These are phyloP conservation scores for Agapostemon virescens DNA, from an alignment of 2,888 invertebrate genomes.

Conservation along the genomic window DNA sequence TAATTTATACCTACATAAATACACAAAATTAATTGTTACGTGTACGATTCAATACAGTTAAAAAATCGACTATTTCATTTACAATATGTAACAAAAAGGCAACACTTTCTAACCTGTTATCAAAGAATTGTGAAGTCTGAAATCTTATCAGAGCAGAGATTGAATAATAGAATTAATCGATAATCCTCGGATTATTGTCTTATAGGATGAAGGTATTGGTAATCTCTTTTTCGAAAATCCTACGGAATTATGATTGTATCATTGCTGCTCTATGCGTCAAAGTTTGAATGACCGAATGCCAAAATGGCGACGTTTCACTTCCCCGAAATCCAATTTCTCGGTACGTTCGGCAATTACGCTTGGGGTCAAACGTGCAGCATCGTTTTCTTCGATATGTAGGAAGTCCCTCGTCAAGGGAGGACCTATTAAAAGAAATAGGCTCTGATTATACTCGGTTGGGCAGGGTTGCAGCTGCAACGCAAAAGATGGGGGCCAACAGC, in stretches of 20 bases:
- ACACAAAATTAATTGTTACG: too few species aligned
- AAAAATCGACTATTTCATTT: background rate
- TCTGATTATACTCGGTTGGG: conserved; percentile 44
- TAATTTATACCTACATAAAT: too few species aligned
- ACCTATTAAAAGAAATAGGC: conserved; percentile 52
- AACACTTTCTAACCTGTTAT: background rate
- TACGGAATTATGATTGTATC: background rate
- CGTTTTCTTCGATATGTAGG: conserved; percentile 35
- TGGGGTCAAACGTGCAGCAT: conserved; percentile 27
- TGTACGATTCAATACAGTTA: background rate
- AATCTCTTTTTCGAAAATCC: background rate
- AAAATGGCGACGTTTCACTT: conserved; percentile 10
- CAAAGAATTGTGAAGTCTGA: background rate
- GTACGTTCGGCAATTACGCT: conserved; percentile 24
- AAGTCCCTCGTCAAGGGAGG: conserved; percentile 39
- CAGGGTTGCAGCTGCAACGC: conserved; percentile 38
- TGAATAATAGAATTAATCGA: background rate
- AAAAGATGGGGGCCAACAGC: conserved; percentile 25
- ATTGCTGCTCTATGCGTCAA: background rate
- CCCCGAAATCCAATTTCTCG: conserved; percentile 44
- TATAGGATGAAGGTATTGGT: background rate
- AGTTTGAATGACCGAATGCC: background rate
- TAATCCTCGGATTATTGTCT: background rate
- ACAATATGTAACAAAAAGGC: background rate
- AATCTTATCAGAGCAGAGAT: background rate